Conservation (phyloP, 2,888 invertebrate genomes). For the Onchidella celtica region DNA sequence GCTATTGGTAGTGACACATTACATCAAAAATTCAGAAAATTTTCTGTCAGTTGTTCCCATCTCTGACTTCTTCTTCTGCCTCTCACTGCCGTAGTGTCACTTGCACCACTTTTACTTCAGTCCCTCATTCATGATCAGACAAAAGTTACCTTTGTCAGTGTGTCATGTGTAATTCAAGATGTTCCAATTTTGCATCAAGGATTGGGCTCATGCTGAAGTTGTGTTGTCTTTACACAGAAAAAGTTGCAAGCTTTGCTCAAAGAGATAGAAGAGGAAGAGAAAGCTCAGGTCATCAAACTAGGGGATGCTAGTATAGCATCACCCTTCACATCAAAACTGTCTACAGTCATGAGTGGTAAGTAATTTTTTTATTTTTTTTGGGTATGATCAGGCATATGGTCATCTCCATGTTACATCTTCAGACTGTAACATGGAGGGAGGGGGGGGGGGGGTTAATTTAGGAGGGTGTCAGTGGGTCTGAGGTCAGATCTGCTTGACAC, state of each 20-base stretch:
- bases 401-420: neutral
- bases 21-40: no score
- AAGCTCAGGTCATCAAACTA: slow-evolving; percentile 93
- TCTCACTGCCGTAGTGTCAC: no score
- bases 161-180: no score
- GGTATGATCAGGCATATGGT: neutral
- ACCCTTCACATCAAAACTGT: slow-evolving; percentile 98
- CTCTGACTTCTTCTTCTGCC: no score
- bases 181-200: no score
- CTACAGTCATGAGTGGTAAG: slow-evolving; percentile 84
- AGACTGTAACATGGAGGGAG: neutral
- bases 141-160: no score
- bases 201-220: no score
- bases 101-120: no score
- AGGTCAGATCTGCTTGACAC: neutral
- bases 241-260: slow-evolving; percentile 71
- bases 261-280: slow-evolving; percentile 83
- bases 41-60: no score
- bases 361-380: slow-evolving; percentile 26
- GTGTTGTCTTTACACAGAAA: no score
- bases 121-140: no score
- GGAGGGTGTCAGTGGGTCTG: neutral
- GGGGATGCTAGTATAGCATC: slow-evolving; percentile 99
- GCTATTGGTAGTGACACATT: no score
- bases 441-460: neutral